Evolutionary conservation across 2,113 vertebrate genomes (phyloP).

Genomic region (Sorex fumeus): DNA sequence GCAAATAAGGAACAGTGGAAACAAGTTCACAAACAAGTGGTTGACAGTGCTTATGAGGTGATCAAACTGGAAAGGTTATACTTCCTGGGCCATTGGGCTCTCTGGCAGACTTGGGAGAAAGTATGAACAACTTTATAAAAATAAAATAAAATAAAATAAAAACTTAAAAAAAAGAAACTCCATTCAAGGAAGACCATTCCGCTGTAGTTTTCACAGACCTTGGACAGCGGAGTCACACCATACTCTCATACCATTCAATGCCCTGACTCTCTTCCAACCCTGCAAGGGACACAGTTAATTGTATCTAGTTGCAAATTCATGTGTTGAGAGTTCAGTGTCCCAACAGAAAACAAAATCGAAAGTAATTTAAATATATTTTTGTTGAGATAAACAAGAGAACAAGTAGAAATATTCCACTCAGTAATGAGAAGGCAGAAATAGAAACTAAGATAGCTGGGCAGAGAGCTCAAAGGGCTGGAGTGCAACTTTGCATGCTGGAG

Average conservation of each 20-base stretch:
- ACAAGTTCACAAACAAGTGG: slow-evolving; percentile 95
- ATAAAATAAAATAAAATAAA: too few species aligned
- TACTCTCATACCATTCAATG: too few species aligned
- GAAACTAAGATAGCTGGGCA: neutral
- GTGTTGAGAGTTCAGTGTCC: neutral
- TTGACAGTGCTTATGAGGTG: slow-evolving; percentile 99
- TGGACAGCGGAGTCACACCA: too few species aligned
- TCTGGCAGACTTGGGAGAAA: slow-evolving; percentile 98
- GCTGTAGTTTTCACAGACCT: neutral
- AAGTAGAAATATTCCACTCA: neutral
- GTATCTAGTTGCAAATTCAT: neutral
- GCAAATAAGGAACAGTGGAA: slow-evolving; percentile 96
- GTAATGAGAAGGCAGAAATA: neutral
- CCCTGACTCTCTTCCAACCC: too few species aligned
- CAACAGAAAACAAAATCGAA: neutral
- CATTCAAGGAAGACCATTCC: neutral
- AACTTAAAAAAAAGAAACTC: slow-evolving; percentile 90
- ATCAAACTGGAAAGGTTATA: slow-evolving; percentile 99
- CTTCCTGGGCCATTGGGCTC: slow-evolving; percentile 98
- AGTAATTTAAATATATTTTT: neutral
- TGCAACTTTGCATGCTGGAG: too few species aligned
- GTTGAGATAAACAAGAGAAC: neutral
- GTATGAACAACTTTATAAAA: slow-evolving; percentile 80
- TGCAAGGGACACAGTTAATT: neutral
- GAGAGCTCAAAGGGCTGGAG: too few species aligned